Conservation (phyloP, 2,888 invertebrate genomes). For the Hanleya hanleyi region DNA sequence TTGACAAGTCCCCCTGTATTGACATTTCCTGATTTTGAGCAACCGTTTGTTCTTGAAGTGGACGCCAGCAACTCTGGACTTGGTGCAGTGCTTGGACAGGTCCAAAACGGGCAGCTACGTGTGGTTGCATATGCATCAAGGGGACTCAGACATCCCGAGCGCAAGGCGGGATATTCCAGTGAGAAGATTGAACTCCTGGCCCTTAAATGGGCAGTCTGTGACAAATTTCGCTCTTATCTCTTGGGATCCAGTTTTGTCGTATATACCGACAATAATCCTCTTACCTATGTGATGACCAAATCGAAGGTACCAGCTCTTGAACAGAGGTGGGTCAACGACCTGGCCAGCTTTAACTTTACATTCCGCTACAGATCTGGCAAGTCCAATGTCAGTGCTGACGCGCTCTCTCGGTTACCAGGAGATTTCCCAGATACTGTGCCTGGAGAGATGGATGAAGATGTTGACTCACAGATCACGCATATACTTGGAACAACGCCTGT, state of each 20-base stretch:
- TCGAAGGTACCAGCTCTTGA: slow-evolving; percentile 26
- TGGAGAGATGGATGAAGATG: no score
- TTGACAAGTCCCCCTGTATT: slow-evolving; percentile 33
- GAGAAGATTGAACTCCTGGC: slow-evolving; percentile 36
- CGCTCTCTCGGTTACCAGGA: not conserved
- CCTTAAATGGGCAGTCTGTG: slow-evolving; percentile 38
- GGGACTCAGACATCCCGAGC: not conserved
- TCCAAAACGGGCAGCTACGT: slow-evolving; percentile 18
- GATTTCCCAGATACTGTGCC: no score
- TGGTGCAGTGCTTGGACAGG: slow-evolving; percentile 29
- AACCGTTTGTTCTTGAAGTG: slow-evolving; percentile 15
- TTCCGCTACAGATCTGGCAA: slow-evolving; percentile 22
- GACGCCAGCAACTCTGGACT: slow-evolving; percentile 23
- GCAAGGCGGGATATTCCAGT: slow-evolving; percentile 20
- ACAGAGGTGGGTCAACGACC: slow-evolving; percentile 29
- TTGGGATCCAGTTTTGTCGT: slow-evolving; percentile 24
- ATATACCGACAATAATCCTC: slow-evolving; percentile 29
- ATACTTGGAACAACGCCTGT: no score
- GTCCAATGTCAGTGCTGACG: slow-evolving; percentile 23
- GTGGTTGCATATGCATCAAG: slow-evolving; percentile 32
- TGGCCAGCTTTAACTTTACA: slow-evolving; percentile 26
- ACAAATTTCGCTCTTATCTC: slow-evolving; percentile 32
- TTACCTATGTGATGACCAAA: slow-evolving; percentile 16
- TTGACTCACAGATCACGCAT: no score
- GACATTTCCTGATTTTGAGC: slow-evolving; percentile 26